These are phyloP conservation scores for Falco naumanni DNA, from an alignment of 2,797 vertebrate species.

Conservation along the genomic window DNA sequence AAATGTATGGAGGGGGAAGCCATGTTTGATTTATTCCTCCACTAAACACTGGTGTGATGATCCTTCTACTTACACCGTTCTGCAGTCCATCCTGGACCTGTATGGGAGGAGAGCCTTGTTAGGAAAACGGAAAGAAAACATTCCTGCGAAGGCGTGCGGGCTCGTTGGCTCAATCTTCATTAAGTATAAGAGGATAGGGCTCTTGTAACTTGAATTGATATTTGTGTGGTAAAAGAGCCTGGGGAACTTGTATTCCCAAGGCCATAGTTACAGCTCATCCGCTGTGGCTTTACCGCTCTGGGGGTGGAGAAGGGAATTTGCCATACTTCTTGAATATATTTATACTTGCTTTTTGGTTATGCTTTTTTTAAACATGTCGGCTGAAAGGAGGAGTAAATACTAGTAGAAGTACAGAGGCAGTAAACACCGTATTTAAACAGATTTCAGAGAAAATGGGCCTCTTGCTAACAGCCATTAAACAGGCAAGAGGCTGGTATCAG, in stretches of 20 bases:
- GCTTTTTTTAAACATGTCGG: slow-evolving; percentile 3
- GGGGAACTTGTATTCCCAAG: slow-evolving; percentile 71
- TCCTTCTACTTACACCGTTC: slow-evolving; percentile 56
- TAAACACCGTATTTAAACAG: slow-evolving; percentile 42
- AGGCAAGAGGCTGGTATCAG: not conserved
- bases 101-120: slow-evolving; percentile 29
- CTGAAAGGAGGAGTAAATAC: slow-evolving; percentile 44
- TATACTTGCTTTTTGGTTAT: slow-evolving; percentile 18
- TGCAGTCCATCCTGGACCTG: slow-evolving; percentile 63
- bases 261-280: slow-evolving; percentile 68
- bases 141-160: slow-evolving; percentile 7
- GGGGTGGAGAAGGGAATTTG: slow-evolving; percentile 65
- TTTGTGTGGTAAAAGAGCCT: slow-evolving; percentile 65
- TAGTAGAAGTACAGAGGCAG: not conserved
- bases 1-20: slow-evolving; percentile 75
- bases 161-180: slow-evolving; percentile 40
- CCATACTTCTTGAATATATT: slow-evolving; percentile 53
- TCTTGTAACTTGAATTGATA: slow-evolving; percentile 62
- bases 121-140: slow-evolving; percentile 45
- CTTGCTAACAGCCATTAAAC: not conserved
- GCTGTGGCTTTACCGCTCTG: slow-evolving; percentile 60
- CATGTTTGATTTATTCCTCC: slow-evolving; percentile 77
- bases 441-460: slow-evolving; percentile 24
- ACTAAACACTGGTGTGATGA: slow-evolving; percentile 61
- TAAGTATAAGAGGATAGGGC: slow-evolving; percentile 35